These are phyloP conservation scores for Phalacrocorax brasilianus DNA, from an alignment of 2,113 vertebrate genomes.

Conservation along the genomic window DNA sequence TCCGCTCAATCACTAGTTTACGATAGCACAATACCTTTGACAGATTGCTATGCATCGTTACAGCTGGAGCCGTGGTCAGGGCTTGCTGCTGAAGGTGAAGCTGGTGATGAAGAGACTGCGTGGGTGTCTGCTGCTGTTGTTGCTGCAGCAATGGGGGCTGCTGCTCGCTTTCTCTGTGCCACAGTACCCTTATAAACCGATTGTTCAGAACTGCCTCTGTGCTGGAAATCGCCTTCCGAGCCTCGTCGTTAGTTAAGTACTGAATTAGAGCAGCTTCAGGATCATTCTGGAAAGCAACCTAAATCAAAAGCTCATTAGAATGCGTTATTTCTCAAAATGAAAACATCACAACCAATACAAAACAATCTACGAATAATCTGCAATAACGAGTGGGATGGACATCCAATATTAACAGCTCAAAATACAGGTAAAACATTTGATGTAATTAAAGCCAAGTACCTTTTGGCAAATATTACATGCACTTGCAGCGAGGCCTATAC, in stretches of 20 bases:
- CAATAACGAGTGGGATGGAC: neutral
- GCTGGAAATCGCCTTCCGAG: constrained; percentile 92
- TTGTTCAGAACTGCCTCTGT: constrained; percentile 94
- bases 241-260: constrained; percentile 91
- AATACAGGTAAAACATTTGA: neutral
- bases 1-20: neutral
- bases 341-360: neutral
- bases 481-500: neutral
- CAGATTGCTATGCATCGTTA: constrained; percentile 73
- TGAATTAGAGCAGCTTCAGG: constrained; percentile 94
- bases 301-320: neutral
- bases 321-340: neutral
- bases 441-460: neutral
- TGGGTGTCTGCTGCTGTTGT: constrained; percentile 50
- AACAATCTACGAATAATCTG: neutral
- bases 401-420: neutral
- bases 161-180: constrained; percentile 87
- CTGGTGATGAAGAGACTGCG: constrained; percentile 72
- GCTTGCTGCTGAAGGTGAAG: constrained; percentile 76
- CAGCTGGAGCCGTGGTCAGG: constrained; percentile 61
- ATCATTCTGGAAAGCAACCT: constrained; percentile 95
- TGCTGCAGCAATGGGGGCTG: constrained; percentile 64
- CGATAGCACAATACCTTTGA: constrained; percentile 64
- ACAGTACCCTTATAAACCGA: constrained; percentile 92
- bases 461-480: neutral